Percentiles rank a stretch among this genome's conserved stretches.
These are phyloP conservation scores for Dasyurus viverrinus DNA, from an alignment of 2,113 vertebrate genomes.

Conservation along the genomic window DNA sequence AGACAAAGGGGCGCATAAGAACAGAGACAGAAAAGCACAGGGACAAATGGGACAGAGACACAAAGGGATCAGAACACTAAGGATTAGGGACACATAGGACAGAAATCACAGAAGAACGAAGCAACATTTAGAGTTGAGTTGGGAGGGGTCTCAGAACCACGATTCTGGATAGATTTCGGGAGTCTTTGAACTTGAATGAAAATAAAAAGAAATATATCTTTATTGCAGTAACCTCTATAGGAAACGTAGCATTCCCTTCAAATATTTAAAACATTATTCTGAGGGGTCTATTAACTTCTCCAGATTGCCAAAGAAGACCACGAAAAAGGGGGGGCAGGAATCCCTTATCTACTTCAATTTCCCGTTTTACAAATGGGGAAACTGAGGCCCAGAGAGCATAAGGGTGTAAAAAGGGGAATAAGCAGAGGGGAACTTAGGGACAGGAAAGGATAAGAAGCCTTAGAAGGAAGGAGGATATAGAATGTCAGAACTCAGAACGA, in stretches of 20 bases:
- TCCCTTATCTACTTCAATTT: not conserved
- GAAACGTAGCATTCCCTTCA: not conserved
- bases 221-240: not conserved
- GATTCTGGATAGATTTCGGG: not conserved
- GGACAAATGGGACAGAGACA: not conserved
- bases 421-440: not conserved
- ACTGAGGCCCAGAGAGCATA: not conserved
- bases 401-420: not conserved
- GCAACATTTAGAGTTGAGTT: not conserved
- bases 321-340: not conserved
- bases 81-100: not conserved
- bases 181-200: not conserved
- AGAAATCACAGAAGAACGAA: not conserved
- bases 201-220: not conserved
- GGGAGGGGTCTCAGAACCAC: not conserved
- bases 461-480: not conserved
- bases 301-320: not conserved
- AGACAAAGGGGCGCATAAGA: not conserved
- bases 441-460: not conserved
- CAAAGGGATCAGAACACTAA: too few relatives aligned
- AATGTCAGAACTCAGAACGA: not conserved
- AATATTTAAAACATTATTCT: not conserved
- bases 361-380: not conserved
- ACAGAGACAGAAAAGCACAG: not conserved
- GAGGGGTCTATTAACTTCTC: not conserved